A percentile compares a stretch with the other conserved stretches of the same genome.
phyloP scores from a whole-genome alignment of 2,797 vertebrate species.

The Dallia pectoralis region DNA sequence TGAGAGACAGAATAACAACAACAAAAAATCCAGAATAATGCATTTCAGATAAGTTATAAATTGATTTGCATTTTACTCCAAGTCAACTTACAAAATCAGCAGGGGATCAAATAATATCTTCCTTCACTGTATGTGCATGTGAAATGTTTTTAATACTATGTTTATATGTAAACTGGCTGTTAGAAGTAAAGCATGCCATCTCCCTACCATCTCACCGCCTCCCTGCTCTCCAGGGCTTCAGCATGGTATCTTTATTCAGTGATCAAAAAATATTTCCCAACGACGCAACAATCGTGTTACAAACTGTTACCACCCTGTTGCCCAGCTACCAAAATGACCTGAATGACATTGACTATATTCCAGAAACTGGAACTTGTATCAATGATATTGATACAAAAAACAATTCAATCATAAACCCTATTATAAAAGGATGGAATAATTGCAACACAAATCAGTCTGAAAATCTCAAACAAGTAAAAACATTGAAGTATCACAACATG shows the following conservation, averaged over 20 bases:
- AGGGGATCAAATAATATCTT: too few species aligned
- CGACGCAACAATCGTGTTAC: constrained; percentile 35
- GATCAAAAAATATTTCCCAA: constrained; percentile 38
- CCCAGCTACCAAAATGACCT: neutral
- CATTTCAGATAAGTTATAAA: too few species aligned
- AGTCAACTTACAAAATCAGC: too few species aligned
- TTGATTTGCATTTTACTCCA: too few species aligned
- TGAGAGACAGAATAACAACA: too few species aligned
- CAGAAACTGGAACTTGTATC: neutral
- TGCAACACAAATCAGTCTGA: neutral
- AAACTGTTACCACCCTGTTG: constrained; percentile 23
- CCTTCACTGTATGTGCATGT: neutral
- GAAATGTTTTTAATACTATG: neutral
- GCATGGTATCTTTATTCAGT: constrained; percentile 44
- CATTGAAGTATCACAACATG: neutral
- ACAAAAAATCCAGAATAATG: too few species aligned
- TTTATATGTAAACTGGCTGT: neutral
- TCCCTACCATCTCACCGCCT: constrained; percentile 4
- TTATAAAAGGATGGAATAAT: neutral
- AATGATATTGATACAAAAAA: neutral
- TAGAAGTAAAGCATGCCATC: neutral
- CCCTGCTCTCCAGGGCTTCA: constrained; percentile 43
- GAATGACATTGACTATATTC: neutral
- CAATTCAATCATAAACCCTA: too few species aligned
- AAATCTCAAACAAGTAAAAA: constrained; percentile 6